Percentiles rank a stretch among this genome's conserved stretches.
Conservation (phyloP, 2,888 invertebrate genomes). For the Plusia festucae region DNA sequence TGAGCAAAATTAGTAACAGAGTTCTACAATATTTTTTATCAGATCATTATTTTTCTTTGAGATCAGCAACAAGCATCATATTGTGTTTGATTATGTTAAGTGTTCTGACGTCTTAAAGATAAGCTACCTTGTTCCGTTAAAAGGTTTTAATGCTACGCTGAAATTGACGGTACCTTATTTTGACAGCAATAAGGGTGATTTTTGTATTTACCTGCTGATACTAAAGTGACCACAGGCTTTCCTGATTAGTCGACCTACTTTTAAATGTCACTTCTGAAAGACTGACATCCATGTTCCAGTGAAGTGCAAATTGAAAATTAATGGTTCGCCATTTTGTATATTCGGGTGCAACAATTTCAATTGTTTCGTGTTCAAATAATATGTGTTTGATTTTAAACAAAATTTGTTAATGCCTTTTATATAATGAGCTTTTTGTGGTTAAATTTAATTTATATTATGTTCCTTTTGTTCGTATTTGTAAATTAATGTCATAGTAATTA, state of each 20-base stretch:
- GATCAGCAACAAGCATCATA: too few relatives aligned
- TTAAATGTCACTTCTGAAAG: slow-evolving; percentile 33
- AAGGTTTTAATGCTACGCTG: too few relatives aligned
- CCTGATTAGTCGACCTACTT: slow-evolving; percentile 3
- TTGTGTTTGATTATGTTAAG: too few relatives aligned
- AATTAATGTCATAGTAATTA: neutral
- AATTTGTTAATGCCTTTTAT: slow-evolving; percentile 29
- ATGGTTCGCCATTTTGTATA: slow-evolving; percentile 65
- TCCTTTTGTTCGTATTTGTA: neutral
- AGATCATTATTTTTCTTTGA: too few relatives aligned
- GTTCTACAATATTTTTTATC: too few relatives aligned
- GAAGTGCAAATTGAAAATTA: slow-evolving; percentile 72
- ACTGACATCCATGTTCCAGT: slow-evolving; percentile 36
- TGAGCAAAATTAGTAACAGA: too few relatives aligned
- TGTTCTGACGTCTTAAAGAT: too few relatives aligned
- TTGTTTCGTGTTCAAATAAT: slow-evolving; percentile 50
- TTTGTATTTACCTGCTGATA: neutral
- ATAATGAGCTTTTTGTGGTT: slow-evolving; percentile 9
- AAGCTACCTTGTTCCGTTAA: too few relatives aligned
- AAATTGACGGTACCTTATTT: neutral
- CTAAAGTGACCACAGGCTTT: neutral
- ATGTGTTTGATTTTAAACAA: slow-evolving; percentile 49
- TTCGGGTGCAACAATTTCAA: slow-evolving; percentile 59
- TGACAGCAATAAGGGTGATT: neutral
- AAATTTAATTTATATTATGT: neutral